Conservation (phyloP, 2,797 vertebrate species). For the Streptopelia turtur region DNA sequence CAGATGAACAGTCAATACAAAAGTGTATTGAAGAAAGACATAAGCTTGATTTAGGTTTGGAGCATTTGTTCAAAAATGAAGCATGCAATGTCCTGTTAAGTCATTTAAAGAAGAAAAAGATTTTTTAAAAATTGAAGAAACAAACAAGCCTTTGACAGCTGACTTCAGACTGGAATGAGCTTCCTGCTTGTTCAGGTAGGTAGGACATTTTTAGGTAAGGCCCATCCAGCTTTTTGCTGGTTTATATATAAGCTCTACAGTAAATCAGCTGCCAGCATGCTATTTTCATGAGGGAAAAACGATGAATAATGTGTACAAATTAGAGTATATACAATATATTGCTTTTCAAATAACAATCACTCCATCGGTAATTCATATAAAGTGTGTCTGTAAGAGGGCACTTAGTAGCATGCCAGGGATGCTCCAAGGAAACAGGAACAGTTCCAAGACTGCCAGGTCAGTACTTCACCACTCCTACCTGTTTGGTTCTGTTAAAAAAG, state of each 20-base stretch:
- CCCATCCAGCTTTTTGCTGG: neutral
- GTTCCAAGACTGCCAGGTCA: neutral
- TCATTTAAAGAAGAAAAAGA: neutral
- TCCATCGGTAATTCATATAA: neutral
- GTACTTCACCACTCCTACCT: neutral
- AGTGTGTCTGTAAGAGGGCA: neutral
- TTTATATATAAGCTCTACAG: neutral
- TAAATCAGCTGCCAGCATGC: neutral
- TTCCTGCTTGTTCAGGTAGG: neutral
- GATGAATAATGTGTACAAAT: neutral
- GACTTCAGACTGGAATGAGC: neutral
- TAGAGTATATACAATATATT: neutral
- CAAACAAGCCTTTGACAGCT: neutral
- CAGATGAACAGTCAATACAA: neutral
- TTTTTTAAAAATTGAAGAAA: neutral
- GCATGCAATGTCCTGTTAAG: neutral
- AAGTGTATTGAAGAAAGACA: neutral
- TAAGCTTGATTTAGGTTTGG: neutral
- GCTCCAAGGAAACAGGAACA: neutral
- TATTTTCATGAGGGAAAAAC: neutral
- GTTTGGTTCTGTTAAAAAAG: neutral
- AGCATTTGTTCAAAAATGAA: neutral
- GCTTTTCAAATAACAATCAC: neutral
- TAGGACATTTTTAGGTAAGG: neutral
- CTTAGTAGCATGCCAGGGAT: neutral